Base-by-base conservation (phyloP, 2,888 invertebrate species). In the Rotaria magnacalcarata region DNA sequence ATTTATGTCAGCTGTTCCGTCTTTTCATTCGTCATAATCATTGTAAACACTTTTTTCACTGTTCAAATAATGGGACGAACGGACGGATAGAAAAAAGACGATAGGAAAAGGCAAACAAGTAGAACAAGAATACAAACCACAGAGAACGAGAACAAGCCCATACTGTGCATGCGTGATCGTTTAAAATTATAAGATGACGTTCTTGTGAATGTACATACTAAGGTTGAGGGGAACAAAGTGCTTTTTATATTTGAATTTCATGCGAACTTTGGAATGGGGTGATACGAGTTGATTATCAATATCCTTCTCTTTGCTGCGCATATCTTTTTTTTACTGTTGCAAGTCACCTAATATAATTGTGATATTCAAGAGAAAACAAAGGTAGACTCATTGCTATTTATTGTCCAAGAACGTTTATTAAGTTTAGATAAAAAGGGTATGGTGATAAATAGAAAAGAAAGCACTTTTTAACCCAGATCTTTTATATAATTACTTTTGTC, bases 1-100 rank as follows among this genome's bases (percentile, higher is more conserved):
- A 10, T 67, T 27, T 10, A 27, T 16, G 34, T 67, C 34, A 67
- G 34, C 34, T 67, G 34, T 34, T 67, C 1, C n/a, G 2, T 60
- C 60, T n/a, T 27, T 60, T 60, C 60, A n/a, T 60, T 60, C 60
- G n/a, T 60, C 60, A n/a, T 27, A n/a, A 60, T n/a, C n/a, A 60
- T n/a, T 27, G 27, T n/a, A 27, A n/a, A n/a, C 60, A n/a, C 27
- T 47, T 47, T 47, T 60, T 60, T 16, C 67, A 67, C 34, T 34
- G 34, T 67, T 67, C 67, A 34, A 67, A 67, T 27, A 27, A 67
- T 24, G 27, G 14, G 34, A 34, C 34, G 67, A 67, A 67, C 67
- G 34, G 16, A 34, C 67, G 67, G 67, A 67, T 67, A 67, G 21
- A 56, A 56, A 16, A 67, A 67, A 16, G 34, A 67, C 14, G 67